These are phyloP conservation scores for Lydus trimaculatus DNA, from an alignment of 2,888 invertebrate species.

Conservation along the genomic window DNA sequence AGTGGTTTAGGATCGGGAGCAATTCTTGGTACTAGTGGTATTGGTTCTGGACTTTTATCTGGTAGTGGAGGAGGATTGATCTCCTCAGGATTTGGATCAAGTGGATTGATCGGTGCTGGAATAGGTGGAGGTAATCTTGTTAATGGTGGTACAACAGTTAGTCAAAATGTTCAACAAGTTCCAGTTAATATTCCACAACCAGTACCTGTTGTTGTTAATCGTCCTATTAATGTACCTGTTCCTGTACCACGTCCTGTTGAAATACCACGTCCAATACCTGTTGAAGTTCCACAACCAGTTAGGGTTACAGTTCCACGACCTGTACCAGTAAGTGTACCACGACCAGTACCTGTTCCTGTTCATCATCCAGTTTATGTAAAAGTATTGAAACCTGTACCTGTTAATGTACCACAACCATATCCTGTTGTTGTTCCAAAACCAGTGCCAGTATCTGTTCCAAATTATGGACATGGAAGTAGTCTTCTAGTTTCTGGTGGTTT, in stretches of 20 bases:
- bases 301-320: slow-evolving; percentile 48
- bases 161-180: slow-evolving; percentile 46
- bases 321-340: slow-evolving; percentile 49
- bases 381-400: slow-evolving; percentile 50
- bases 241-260: slow-evolving; percentile 50
- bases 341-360: slow-evolving; percentile 48
- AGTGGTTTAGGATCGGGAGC: slow-evolving; percentile 10
- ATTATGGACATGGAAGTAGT: slow-evolving; percentile 20
- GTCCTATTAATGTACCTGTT: slow-evolving; percentile 49
- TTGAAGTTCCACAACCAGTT: slow-evolving; percentile 52
- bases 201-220: slow-evolving; percentile 43
- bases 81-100: neutral
- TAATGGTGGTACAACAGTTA: slow-evolving; percentile 47
- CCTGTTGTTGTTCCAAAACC: slow-evolving; percentile 51
- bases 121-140: slow-evolving; percentile 24
- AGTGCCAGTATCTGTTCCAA: slow-evolving; percentile 49
- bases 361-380: slow-evolving; percentile 50
- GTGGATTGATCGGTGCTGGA: slow-evolving; percentile 4
- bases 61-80: neutral
- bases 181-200: slow-evolving; percentile 50
- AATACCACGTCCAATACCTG: slow-evolving; percentile 49
- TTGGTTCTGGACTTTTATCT: slow-evolving; percentile 15
- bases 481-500: slow-evolving; percentile 13
- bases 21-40: neutral
- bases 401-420: slow-evolving; percentile 50